phyloP scores from a whole-genome alignment of 2,797 vertebrate species.

The Micropoecilia bifurca region DNA sequence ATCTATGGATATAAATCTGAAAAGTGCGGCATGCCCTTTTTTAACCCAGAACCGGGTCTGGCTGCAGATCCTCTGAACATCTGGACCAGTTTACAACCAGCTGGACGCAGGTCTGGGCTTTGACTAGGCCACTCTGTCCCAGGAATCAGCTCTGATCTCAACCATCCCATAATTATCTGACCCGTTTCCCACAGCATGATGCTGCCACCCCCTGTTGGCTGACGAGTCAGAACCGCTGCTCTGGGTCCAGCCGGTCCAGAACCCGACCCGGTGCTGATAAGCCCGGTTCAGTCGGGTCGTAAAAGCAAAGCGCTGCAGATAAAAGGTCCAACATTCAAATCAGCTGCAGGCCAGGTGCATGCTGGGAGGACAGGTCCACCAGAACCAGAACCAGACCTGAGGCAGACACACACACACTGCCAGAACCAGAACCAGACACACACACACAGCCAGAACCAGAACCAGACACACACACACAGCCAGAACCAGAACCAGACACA shows the following conservation, averaged over 20 bases:
- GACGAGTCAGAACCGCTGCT: not conserved
- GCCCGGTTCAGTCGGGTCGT: not conserved
- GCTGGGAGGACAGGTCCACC: constrained; percentile 22
- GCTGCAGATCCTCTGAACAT: not conserved
- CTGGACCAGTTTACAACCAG: not conserved
- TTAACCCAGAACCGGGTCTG: not conserved
- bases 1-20: not conserved
- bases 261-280: not conserved
- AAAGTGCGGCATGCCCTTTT: not conserved
- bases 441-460: too few relatives aligned
- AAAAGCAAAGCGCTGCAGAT: constrained; percentile 13
- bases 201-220: not conserved
- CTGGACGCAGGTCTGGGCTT: not conserved
- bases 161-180: not conserved
- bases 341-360: constrained; percentile 20
- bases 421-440: too few relatives aligned
- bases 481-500: not conserved
- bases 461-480: not conserved
- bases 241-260: not conserved
- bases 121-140: not conserved
- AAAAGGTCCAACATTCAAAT: constrained; percentile 31
- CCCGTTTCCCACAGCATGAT: not conserved
- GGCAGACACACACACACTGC: not conserved
- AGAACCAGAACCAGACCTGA: not conserved
- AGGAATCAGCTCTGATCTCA: not conserved